Evolutionary conservation across 2,797 vertebrate genomes (phyloP), one percentile per base, ranked within the genome.

Genomic region (Gymnopithys bicolor): DNA sequence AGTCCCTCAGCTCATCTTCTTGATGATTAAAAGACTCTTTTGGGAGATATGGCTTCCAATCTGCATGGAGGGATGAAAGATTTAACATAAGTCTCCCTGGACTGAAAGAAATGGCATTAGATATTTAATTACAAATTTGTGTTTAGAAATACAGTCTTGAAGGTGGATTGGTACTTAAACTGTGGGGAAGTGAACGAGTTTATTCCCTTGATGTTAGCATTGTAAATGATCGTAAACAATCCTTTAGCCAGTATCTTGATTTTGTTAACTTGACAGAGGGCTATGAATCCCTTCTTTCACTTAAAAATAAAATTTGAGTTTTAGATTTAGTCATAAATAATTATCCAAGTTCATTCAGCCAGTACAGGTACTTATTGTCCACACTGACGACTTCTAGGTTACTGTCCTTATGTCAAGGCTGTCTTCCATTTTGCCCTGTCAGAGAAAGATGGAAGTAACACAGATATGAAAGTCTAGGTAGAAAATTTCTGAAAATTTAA

Each of bases 181-280:
- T 39, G 13, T 35, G 76, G 23, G 8, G 25, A 81, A 75, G 8
- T n/a, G 28, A 84, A 81, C 43, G 0, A 56, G 49, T 52, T 53
- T 92, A 56, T 60, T 92, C 9, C 28, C 21, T 11, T 22, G 7
- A 48, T 25, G 18, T 81, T 24, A 41, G 10, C 5, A 70, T 11
- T 1, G 2, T 46, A 76, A 87, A 62, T 4, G 1, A 32, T 28
- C 2, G 2, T 46, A 69, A 62, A 30, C 1, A 2, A 25, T 28
- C 7, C 16, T 77, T 70, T 66, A 48, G 39, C 7, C 24, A 70
- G 10, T 32, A 32, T 25, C 2, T 52, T 7, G 2, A 32, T 74
- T 80, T 84, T 77, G 7, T 88, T 25, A 74, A 59, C n/a, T 63
- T 75, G 56, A 64, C 19, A 37, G 11, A 67, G 7, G 13, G 8